These are phyloP conservation scores for Anagrus nilaparvatae DNA, from an alignment of 1,140 invertebrate species.

Conservation along the genomic window DNA sequence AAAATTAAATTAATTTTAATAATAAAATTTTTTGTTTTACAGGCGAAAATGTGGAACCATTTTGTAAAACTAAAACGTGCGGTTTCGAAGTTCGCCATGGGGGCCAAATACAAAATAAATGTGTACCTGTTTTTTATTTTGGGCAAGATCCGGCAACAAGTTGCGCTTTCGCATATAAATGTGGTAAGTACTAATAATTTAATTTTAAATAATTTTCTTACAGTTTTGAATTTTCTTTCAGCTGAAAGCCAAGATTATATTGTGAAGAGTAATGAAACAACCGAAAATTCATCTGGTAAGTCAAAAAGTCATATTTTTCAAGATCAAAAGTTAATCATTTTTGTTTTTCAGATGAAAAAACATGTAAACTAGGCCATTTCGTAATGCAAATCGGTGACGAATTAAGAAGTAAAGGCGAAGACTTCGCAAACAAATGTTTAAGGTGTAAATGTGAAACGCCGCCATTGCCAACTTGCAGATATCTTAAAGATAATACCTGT, in stretches of 20 bases:
- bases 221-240: too few species aligned
- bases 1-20: neutral
- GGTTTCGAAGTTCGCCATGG: conserved; percentile 13
- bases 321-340: too few species aligned
- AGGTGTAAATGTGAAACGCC: conserved; percentile 28
- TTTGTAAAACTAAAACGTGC: conserved; percentile 20
- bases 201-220: too few species aligned
- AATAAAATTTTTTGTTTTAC: conserved; percentile 6
- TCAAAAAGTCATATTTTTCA: too few species aligned
- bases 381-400: conserved; percentile 24
- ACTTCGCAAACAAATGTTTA: conserved; percentile 20
- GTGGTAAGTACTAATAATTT: conserved; percentile 34
- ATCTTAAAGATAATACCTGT: conserved; percentile 15
- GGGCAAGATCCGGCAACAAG: conserved; percentile 14
- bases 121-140: conserved; percentile 23
- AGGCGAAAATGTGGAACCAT: conserved; percentile 29
- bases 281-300: too few species aligned
- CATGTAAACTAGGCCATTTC: conserved; percentile 23
- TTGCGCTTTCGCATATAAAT: conserved; percentile 21
- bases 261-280: too few species aligned
- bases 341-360: conserved; percentile 13
- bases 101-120: conserved; percentile 16
- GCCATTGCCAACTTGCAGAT: conserved; percentile 21
- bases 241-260: too few species aligned
- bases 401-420: conserved; percentile 17